Percentiles rank a stretch among this genome's conserved stretches.
phyloP scores from a whole-genome alignment of 2,888 invertebrate species.

The Chirona hameri region DNA sequence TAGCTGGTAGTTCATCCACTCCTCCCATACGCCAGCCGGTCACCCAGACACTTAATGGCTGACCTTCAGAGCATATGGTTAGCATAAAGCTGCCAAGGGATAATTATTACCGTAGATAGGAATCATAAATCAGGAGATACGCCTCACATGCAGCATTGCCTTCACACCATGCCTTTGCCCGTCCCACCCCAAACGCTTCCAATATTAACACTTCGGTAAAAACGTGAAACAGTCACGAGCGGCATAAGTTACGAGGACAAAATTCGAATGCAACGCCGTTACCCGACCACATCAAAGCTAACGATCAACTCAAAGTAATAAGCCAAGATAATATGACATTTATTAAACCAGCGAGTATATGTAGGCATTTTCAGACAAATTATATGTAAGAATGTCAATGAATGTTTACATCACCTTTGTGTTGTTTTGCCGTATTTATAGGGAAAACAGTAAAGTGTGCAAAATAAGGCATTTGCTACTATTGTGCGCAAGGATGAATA shows the following conservation, averaged over 20 bases:
- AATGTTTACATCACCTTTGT: too few relatives aligned
- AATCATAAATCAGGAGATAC: background rate
- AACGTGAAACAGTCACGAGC: background rate
- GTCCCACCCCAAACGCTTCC: background rate
- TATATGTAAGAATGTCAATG: too few relatives aligned
- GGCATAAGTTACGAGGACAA: too few relatives aligned
- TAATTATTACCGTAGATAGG: background rate
- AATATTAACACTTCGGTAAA: background rate
- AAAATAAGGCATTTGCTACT: too few relatives aligned
- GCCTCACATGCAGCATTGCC: background rate
- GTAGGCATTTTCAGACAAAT: too few relatives aligned
- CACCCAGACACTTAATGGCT: background rate
- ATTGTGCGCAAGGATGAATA: too few relatives aligned
- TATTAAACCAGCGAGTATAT: background rate
- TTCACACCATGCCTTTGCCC: background rate
- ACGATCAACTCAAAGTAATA: background rate
- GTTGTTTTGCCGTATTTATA: too few relatives aligned
- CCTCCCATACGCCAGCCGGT: background rate
- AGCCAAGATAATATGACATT: too few relatives aligned
- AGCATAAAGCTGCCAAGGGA: background rate
- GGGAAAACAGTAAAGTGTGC: too few relatives aligned
- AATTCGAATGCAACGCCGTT: too few relatives aligned
- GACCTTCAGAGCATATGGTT: conserved; percentile 12
- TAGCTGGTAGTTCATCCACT: background rate
- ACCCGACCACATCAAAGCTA: too few relatives aligned